A percentile compares a stretch with the other conserved stretches of the same genome.
These are phyloP conservation scores for Drosophila chauvacae DNA, from an alignment of 1,140 invertebrate genomes.

Conservation along the genomic window DNA sequence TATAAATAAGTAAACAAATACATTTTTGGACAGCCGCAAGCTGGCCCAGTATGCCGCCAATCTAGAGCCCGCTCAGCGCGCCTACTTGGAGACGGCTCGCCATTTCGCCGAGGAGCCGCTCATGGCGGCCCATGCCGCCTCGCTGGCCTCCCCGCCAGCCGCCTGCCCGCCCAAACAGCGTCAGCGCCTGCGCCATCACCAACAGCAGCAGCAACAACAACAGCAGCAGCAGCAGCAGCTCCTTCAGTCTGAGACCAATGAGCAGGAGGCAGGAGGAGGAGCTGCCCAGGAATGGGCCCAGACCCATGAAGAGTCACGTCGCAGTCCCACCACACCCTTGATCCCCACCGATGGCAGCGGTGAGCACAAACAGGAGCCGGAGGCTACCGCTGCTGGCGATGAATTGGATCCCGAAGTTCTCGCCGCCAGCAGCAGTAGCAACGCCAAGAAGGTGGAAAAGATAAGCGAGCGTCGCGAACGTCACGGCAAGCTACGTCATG, in stretches of 20 bases:
- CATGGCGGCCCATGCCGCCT: slow-evolving; percentile 52
- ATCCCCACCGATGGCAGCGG: slow-evolving; percentile 13
- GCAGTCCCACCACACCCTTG: slow-evolving; percentile 36
- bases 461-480: slow-evolving; percentile 59
- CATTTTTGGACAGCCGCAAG: slow-evolving; percentile 57
- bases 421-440: not conserved
- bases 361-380: slow-evolving; percentile 25
- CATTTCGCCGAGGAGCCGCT: slow-evolving; percentile 65
- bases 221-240: slow-evolving; percentile 25
- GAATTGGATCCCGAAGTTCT: slow-evolving; percentile 17
- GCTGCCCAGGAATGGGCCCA: slow-evolving; percentile 43
- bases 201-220: slow-evolving; percentile 47
- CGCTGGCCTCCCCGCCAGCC: slow-evolving; percentile 62
- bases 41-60: slow-evolving; percentile 70
- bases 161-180: slow-evolving; percentile 76
- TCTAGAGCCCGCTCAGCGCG: slow-evolving; percentile 71
- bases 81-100: slow-evolving; percentile 70
- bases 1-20: not conserved
- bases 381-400: slow-evolving; percentile 14
- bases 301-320: slow-evolving; percentile 16
- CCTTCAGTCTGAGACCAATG: slow-evolving; percentile 25
- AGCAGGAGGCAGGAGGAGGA: slow-evolving; percentile 21
- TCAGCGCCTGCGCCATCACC: slow-evolving; percentile 67
- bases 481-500: slow-evolving; percentile 69
- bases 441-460: slow-evolving; percentile 56